Conservation (phyloP, 2,797 vertebrate species). For the Protosalanx chinensis region DNA sequence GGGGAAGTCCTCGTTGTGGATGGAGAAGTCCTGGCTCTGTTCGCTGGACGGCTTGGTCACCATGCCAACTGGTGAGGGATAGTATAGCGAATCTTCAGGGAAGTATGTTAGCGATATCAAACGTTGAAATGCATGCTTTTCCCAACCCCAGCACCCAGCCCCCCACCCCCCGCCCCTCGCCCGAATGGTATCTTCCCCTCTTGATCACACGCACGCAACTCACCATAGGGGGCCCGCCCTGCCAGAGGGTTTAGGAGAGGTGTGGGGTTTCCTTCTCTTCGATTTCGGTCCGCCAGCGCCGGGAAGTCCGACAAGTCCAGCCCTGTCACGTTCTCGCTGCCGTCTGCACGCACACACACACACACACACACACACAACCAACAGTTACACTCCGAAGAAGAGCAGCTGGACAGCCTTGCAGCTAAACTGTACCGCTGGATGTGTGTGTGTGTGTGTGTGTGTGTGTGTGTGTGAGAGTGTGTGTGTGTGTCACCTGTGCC, state of each 20-base stretch:
- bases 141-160: too few relatives aligned
- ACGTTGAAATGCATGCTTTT: background rate
- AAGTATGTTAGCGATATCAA: background rate
- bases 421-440: background rate
- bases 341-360: slow-evolving; percentile 74
- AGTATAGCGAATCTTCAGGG: background rate
- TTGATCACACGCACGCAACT: slow-evolving; percentile 20
- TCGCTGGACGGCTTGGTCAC: slow-evolving; percentile 98
- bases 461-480: background rate
- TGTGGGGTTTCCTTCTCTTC: slow-evolving; percentile 95
- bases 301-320: slow-evolving; percentile 98
- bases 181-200: background rate
- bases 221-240: slow-evolving; percentile 96
- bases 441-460: background rate
- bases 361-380: slow-evolving; percentile 1
- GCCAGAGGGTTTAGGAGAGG: slow-evolving; percentile 97
- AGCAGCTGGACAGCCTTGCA: background rate
- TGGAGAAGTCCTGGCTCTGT: slow-evolving; percentile 98
- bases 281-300: slow-evolving; percentile 92
- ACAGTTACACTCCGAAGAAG: background rate
- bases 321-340: slow-evolving; percentile 97
- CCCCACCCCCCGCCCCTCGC: too few relatives aligned
- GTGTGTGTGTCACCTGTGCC: slow-evolving; percentile 84
- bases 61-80: slow-evolving; percentile 84
- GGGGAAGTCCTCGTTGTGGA: slow-evolving; percentile 98